Conservation (phyloP, 2,888 invertebrate genomes). For the Andrena dorsata region DNA sequence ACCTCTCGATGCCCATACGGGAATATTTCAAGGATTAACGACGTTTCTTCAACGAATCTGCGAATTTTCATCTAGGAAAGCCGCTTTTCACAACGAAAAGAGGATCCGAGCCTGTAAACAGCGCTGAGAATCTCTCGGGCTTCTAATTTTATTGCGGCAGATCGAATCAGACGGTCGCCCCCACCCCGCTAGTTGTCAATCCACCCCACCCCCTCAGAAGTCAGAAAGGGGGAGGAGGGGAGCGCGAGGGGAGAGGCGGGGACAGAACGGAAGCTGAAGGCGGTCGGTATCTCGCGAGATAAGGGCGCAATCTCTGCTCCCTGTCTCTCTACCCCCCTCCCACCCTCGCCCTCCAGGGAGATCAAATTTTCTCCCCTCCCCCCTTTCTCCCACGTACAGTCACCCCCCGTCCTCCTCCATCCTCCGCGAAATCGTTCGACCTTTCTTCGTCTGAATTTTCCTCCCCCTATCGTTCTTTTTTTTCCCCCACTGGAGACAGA, state of each 20-base stretch:
- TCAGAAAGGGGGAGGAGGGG: conserved; percentile 23
- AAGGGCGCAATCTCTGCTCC: conserved; percentile 77
- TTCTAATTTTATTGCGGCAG: conserved; percentile 79
- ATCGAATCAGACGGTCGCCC: conserved; percentile 74
- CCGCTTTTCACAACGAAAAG: background rate
- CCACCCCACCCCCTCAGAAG: conserved; percentile 44
- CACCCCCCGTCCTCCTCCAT: background rate
- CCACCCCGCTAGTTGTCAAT: conserved; percentile 64
- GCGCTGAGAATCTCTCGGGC: conserved; percentile 22
- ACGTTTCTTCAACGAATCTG: background rate
- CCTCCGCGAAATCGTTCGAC: background rate
- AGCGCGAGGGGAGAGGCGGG: conserved; percentile 59
- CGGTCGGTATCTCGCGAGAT: conserved; percentile 81
- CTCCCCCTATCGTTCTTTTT: background rate
- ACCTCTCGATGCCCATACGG: too few relatives aligned
- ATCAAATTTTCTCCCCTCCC: conserved; percentile 51
- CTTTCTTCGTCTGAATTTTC: conserved; percentile 9
- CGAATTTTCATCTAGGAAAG: background rate
- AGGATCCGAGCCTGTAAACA: background rate
- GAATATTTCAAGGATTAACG: too few relatives aligned
- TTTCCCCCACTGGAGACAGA: background rate
- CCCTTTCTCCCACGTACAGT: background rate
- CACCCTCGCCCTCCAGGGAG: conserved; percentile 17
- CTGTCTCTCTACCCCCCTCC: conserved; percentile 43
- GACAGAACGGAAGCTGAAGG: conserved; percentile 75